Conservation (phyloP, 2,113 vertebrate species). For the Scalopus aquaticus region DNA sequence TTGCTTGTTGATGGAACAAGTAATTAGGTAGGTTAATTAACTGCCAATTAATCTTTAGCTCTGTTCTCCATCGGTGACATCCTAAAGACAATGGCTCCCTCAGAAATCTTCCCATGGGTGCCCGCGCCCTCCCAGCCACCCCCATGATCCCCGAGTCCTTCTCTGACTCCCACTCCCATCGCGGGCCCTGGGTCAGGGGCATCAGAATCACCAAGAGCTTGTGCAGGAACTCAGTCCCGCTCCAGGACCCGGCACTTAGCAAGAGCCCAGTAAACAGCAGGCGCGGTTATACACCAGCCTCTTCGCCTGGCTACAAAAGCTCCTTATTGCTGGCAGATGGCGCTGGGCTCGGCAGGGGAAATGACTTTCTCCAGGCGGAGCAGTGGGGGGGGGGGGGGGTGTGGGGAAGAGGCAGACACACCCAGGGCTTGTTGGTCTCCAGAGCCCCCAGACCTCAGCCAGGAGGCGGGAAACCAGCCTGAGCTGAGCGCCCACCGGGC, state of each 20-base stretch:
- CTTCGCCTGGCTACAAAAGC: rapidly evolving
- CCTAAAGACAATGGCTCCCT: neutral
- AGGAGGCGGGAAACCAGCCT: no score
- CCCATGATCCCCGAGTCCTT: rapidly evolving
- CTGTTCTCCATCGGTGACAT: neutral
- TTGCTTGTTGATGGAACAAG: neutral
- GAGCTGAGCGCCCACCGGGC: no score
- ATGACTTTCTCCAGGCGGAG: neutral
- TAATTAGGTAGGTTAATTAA: no score
- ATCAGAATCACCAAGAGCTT: neutral
- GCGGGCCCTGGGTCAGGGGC: neutral
- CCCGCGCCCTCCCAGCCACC: neutral
- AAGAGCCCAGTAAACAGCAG: rapidly evolving
- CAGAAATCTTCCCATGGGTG: no score
- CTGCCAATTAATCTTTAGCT: neutral
- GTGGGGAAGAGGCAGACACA: neutral
- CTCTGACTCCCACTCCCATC: neutral
- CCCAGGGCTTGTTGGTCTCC: neutral
- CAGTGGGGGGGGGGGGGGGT: no score
- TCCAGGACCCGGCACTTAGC: neutral
- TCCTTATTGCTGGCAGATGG: rapidly evolving
- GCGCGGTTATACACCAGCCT: rapidly evolving
- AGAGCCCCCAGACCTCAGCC: rapidly evolving
- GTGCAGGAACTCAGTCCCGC: neutral
- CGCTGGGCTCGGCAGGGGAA: neutral